Conservation (phyloP, 2,797 vertebrate genomes). For the Galago senegalensis region DNA sequence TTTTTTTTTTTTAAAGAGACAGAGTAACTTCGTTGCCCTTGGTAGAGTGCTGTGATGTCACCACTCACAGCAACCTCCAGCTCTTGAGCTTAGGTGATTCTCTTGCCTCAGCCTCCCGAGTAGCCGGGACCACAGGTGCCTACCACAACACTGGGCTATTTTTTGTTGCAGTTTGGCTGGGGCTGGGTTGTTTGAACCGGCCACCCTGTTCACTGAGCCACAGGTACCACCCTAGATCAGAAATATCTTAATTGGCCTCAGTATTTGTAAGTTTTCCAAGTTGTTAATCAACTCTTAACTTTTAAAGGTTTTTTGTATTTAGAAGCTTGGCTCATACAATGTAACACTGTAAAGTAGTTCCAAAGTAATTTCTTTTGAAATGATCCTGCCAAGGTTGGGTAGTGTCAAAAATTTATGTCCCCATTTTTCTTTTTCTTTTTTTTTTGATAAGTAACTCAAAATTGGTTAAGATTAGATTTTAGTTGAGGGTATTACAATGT, state of each 20-base stretch:
- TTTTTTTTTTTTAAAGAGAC: not conserved
- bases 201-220: too few relatives aligned
- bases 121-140: too few relatives aligned
- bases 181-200: too few relatives aligned
- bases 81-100: too few relatives aligned
- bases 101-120: too few relatives aligned
- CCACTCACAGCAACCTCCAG: too few relatives aligned
- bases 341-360: not conserved
- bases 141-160: too few relatives aligned
- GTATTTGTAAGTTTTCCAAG: not conserved
- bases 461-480: slow-evolving; percentile 16
- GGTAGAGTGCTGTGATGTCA: too few relatives aligned
- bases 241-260: not conserved
- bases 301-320: not conserved
- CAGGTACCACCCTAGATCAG: not conserved
- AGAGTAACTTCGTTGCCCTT: too few relatives aligned
- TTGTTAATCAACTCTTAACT: not conserved
- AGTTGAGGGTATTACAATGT: not conserved
- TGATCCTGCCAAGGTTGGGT: not conserved
- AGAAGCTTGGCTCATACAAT: not conserved
- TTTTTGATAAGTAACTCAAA: not conserved
- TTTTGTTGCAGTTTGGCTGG: too few relatives aligned
- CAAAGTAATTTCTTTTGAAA: not conserved
- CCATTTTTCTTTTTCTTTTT: not conserved
- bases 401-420: not conserved